A percentile compares a stretch with the other conserved stretches of the same genome.
phyloP scores from a whole-genome alignment of 2,113 vertebrate genomes.

The Ciconia stormi region DNA sequence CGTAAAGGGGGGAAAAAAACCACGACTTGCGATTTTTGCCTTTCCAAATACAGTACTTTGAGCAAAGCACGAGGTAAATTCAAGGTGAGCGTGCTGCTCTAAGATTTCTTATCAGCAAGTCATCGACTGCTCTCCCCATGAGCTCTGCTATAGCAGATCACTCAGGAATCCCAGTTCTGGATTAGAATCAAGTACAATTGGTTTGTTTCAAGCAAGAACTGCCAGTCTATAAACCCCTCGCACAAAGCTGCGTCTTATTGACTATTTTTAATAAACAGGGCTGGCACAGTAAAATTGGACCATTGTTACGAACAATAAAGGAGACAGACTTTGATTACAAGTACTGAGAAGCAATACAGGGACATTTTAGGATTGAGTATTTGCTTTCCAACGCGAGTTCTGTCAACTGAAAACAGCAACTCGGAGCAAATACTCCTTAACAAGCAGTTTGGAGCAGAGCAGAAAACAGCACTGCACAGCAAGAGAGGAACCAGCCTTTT shows the following conservation, averaged over 20 bases:
- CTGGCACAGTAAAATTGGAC: constrained; percentile 19
- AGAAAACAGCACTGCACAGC: background rate
- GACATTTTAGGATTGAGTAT: background rate
- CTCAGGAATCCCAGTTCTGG: constrained; percentile 26
- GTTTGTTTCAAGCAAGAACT: background rate
- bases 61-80: background rate
- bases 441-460: background rate
- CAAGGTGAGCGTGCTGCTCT: background rate
- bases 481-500: background rate
- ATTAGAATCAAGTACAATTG: constrained; percentile 7
- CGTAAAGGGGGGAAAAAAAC: rapidly evolving
- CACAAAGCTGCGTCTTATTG: constrained; percentile 20
- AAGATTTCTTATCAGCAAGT: background rate
- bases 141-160: constrained; percentile 17
- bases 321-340: constrained; percentile 29
- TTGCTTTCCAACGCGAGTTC: background rate
- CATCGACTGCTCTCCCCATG: background rate
- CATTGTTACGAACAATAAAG: constrained; percentile 2
- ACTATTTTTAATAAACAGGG: constrained; percentile 53
- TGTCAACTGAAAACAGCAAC: constrained; percentile 25
- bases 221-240: background rate
- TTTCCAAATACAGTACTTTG: background rate
- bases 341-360: background rate
- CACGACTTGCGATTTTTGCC: background rate
- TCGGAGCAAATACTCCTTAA: background rate